Conservation (phyloP, 1,140 invertebrate genomes). For the Wiebesia pumilae region DNA sequence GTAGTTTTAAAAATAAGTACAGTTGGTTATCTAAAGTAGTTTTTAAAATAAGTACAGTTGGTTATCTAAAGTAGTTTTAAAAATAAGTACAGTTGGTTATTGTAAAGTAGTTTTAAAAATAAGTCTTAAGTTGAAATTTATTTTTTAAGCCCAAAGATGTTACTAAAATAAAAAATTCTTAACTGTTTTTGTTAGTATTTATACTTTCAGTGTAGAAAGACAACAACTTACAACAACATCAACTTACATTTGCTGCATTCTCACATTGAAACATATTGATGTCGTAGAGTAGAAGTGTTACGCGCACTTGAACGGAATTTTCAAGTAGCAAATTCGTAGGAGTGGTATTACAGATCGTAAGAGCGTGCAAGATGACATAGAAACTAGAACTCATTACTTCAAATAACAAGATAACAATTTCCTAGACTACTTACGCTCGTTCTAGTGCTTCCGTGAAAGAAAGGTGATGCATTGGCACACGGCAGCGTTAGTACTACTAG, state of each 20-base stretch:
- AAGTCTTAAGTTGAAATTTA: too few species aligned
- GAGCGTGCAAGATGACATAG: neutral
- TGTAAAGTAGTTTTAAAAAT: too few species aligned
- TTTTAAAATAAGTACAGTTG: too few species aligned
- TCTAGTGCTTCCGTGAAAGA: neutral
- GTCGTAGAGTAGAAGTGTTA: neutral
- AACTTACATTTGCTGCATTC: neutral
- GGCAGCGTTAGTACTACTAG: neutral
- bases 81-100: too few species aligned
- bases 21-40: too few species aligned
- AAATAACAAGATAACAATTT: constrained; percentile 42
- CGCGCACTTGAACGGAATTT: neutral
- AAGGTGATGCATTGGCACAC: neutral
- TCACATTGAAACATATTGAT: neutral
- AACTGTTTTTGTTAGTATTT: too few species aligned
- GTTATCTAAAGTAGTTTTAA: too few species aligned
- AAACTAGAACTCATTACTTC: constrained; percentile 58
- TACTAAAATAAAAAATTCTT: too few species aligned
- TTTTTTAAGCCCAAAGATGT: too few species aligned
- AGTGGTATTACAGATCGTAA: neutral
- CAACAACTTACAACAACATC: too few species aligned
- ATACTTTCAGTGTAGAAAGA: too few species aligned
- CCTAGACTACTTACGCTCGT: constrained; percentile 48
- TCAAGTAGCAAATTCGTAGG: neutral
- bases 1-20: too few species aligned